Evolutionary conservation across 2,888 invertebrate species (phyloP), one percentile per base, ranked within the genome.

Genomic region (Nomada flava): DNA sequence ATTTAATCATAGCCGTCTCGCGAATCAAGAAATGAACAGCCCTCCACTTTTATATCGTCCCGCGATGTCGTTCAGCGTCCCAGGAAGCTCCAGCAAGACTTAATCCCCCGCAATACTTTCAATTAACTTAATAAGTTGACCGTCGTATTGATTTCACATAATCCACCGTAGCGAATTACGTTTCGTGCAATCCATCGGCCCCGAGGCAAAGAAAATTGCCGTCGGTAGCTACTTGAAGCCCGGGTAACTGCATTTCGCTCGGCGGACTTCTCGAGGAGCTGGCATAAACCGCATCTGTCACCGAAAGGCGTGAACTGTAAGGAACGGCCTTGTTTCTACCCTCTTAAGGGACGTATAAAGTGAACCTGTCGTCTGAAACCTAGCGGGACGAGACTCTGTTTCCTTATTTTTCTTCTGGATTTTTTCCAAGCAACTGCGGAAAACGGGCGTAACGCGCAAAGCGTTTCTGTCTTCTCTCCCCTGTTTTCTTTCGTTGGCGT

Each of bases 241-340:
- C 5, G 36, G 0, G 9, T 36, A 50, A 47, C 20, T 18, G 59
- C 13, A 20, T 20, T 47, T 47, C 18, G 13, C 18, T 9, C 2
- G 36, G 18, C 15, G 18, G 23, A 55, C 67, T 77, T 62, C 52
- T 50, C 52, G 2, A 62, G 52, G 50, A 67, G 5, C 11, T 10
- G 42, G 55, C 50, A 52, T 78, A 72, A 78, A 80, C 52, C 23
- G 36, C 29, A 47, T 26, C 68, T 53, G 76, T 64, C 67, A 36
- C 23, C n/a, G 20, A 2, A 29, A 26, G 23, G 36, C 62, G 57
- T 3, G 55, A 75, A 75, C 18, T 13, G 36, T 55, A 53, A 70
- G 47, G 44, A 68, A 50, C 15, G 36, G 10, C 23, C 18, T 1
- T 11, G 36, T 36, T 59, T 20, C 42, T 42, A 42, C 20, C 50